Conservation (phyloP, 1,140 invertebrate species). For the Polypedilum pembai region DNA sequence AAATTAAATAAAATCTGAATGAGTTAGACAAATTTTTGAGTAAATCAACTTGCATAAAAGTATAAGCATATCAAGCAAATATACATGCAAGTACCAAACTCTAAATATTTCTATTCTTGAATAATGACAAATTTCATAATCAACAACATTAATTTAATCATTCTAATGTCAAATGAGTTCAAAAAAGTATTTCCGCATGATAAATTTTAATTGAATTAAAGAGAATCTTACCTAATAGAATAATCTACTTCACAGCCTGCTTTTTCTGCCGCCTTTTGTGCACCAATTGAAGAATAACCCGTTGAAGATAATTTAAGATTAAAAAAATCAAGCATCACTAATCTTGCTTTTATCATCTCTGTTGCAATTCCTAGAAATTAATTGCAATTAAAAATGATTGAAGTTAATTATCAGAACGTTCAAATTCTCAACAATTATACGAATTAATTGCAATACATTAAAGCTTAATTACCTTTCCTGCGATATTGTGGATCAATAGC, state of each 20-base stretch:
- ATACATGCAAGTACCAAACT: too few relatives aligned
- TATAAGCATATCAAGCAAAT: too few relatives aligned
- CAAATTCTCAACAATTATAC: not conserved
- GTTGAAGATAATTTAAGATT: not conserved
- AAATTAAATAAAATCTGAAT: too few relatives aligned
- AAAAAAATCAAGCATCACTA: not conserved
- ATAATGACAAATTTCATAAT: too few relatives aligned
- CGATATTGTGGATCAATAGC: constrained; percentile 4
- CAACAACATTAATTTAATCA: too few relatives aligned
- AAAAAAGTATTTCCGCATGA: too few relatives aligned
- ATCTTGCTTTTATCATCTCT: constrained; percentile 15
- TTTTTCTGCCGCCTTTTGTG: not conserved
- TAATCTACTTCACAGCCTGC: not conserved
- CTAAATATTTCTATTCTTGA: too few relatives aligned
- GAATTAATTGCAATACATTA: not conserved
- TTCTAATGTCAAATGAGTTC: too few relatives aligned
- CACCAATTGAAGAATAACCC: not conserved
- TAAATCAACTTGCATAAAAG: too few relatives aligned
- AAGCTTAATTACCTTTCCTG: constrained; percentile 4
- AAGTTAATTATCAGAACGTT: too few relatives aligned
- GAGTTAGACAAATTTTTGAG: too few relatives aligned
- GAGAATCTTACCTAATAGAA: not conserved
- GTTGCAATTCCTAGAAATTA: not conserved
- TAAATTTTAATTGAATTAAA: not conserved
- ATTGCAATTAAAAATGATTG: not conserved